A percentile compares a stretch with the other conserved stretches of the same genome.
Evolutionary conservation across 30 jellyfish, hydroid and myxozoan genomes (phyloP).

Genomic region (Aurelia aurita): DNA sequence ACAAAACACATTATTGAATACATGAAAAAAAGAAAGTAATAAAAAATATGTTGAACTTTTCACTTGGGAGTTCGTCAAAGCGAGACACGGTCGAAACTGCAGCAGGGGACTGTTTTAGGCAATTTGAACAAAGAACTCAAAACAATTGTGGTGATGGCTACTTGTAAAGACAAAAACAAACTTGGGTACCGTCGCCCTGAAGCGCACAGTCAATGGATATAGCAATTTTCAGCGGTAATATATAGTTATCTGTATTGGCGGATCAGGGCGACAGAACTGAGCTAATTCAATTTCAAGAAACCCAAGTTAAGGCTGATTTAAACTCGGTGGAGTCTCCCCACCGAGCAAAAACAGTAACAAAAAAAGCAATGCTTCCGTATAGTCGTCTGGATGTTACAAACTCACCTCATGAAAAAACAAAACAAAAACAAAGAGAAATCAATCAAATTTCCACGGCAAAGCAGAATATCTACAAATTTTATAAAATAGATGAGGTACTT

Average conservation of each 20-base stretch:
- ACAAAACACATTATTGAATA: slow-evolving; percentile 9
- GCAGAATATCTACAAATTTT: slow-evolving; percentile 1
- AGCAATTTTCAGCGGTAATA: not conserved
- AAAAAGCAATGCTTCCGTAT: too few species aligned
- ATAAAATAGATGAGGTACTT: not conserved
- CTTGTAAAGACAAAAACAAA: slow-evolving; percentile 1
- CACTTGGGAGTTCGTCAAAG: slow-evolving; percentile 19
- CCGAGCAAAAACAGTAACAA: too few species aligned
- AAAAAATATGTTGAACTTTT: slow-evolving; percentile 6
- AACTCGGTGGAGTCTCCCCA: too few species aligned
- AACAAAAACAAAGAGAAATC: not conserved
- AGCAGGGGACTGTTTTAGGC: slow-evolving; percentile 29
- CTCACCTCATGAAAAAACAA: not conserved
- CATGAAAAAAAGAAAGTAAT: not conserved
- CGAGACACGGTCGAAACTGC: slow-evolving; percentile 9
- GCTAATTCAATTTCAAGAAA: too few species aligned
- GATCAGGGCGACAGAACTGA: not conserved
- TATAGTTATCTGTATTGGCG: not conserved
- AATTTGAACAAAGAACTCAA: not conserved
- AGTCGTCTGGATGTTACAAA: slow-evolving; percentile 4
- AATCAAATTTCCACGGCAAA: not conserved
- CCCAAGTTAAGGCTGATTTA: too few species aligned
- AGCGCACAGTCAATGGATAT: not conserved
- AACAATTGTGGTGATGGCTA: slow-evolving; percentile 2
- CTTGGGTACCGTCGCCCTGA: slow-evolving; percentile 6